phyloP scores from a whole-genome alignment of 2,797 vertebrate genomes.

The Hoplostethus atlanticus region DNA sequence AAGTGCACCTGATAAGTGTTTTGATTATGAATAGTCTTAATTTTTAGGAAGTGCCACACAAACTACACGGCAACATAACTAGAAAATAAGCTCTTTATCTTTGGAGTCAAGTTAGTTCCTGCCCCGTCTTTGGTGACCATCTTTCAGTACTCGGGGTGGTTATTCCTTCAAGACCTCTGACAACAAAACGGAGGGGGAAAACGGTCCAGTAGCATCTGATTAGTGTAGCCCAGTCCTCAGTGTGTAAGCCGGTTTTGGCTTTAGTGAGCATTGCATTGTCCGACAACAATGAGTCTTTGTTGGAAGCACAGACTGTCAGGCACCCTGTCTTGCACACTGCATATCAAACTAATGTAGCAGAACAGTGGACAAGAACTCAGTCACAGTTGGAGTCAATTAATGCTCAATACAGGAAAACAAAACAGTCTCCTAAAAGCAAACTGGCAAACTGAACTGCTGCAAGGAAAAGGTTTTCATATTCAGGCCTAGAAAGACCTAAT shows the following conservation, averaged over 20 bases:
- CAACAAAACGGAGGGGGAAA: conserved; percentile 54
- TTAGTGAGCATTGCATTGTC: conserved; percentile 69
- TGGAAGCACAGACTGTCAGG: conserved; percentile 76
- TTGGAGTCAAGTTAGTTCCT: conserved; percentile 49
- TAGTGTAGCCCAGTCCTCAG: conserved; percentile 4
- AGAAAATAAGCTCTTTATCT: too few relatives aligned
- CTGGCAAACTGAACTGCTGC: not conserved
- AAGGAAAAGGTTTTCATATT: not conserved
- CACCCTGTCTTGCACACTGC: conserved; percentile 77
- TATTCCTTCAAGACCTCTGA: conserved; percentile 32
- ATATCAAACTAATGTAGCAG: conserved; percentile 77
- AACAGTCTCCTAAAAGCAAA: conserved; percentile 16
- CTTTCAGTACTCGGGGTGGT: too few relatives aligned
- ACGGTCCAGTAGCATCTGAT: conserved; percentile 31
- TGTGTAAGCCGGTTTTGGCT: conserved; percentile 67
- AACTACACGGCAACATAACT: too few relatives aligned
- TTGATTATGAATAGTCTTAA: too few relatives aligned
- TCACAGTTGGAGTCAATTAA: conserved; percentile 75
- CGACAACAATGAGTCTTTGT: conserved; percentile 79
- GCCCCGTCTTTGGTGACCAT: conserved; percentile 68
- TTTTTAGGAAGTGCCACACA: too few relatives aligned
- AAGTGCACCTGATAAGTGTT: not conserved
- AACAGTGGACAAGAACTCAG: conserved; percentile 63
- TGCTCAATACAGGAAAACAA: conserved; percentile 44
- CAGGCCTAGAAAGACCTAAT: conserved; percentile 4